phyloP scores from a whole-genome alignment of 2,888 invertebrate species.

The Atrina japonica region DNA sequence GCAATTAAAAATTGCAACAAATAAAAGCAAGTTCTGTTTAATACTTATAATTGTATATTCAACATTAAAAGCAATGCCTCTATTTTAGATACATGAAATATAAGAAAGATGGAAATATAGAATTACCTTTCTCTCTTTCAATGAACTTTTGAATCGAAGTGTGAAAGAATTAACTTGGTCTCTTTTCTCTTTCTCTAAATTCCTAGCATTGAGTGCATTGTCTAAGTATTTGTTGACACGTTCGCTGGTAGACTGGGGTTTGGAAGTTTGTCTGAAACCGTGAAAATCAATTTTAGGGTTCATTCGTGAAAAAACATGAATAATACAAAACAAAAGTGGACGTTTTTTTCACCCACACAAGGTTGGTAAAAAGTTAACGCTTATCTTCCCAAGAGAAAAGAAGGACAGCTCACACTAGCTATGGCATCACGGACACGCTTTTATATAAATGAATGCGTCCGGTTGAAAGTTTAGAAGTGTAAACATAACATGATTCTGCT shows the following conservation, averaged over 20 bases:
- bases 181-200: slow-evolving; percentile 93
- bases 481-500: no score
- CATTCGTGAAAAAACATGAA: background rate
- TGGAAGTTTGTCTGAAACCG: slow-evolving; percentile 63
- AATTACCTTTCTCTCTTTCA: slow-evolving; percentile 90
- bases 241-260: slow-evolving; percentile 88
- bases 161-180: slow-evolving; percentile 93
- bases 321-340: background rate
- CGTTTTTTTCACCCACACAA: background rate
- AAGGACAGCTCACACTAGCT: no score
- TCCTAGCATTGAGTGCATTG: slow-evolving; percentile 94
- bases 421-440: no score
- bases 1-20: no score
- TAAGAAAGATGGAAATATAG: background rate
- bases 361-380: no score
- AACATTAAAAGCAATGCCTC: background rate
- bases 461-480: no score
- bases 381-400: no score
- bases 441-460: no score
- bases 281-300: background rate
- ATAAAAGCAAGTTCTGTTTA: no score
- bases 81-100: background rate
- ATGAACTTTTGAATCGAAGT: slow-evolving; percentile 90
- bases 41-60: no score
- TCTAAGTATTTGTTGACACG: slow-evolving; percentile 95